These are phyloP conservation scores for Microtus oregoni DNA, from an alignment of 2,113 vertebrate genomes.

Conservation along the genomic window DNA sequence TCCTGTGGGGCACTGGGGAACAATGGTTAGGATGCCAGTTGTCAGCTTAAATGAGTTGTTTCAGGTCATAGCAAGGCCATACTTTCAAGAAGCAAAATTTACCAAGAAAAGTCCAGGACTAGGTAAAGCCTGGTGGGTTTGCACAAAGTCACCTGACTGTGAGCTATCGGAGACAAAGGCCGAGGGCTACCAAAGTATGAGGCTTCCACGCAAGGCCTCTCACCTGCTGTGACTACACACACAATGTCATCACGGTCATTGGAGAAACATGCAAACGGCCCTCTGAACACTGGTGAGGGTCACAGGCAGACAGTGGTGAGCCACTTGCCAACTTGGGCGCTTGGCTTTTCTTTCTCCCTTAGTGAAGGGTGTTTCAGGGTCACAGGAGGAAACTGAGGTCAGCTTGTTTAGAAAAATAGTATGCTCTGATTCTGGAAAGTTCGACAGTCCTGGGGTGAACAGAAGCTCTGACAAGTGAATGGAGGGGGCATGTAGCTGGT, in stretches of 20 bases:
- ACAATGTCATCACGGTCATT: neutral
- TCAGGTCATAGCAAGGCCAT: neutral
- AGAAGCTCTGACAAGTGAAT: neutral
- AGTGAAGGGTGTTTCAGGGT: neutral
- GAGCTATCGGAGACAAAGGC: neutral
- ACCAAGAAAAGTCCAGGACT: neutral
- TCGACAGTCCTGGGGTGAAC: neutral
- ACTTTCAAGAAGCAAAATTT: neutral
- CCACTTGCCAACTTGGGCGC: neutral
- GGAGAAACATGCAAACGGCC: neutral
- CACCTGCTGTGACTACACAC: too few relatives aligned
- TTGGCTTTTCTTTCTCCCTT: neutral
- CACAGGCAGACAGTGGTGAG: neutral
- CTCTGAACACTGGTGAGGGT: neutral
- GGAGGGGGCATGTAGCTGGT: neutral
- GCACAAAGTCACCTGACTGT: neutral
- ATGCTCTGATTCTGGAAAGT: neutral
- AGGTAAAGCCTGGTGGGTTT: neutral
- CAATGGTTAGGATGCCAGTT: neutral
- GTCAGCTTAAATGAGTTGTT: neutral
- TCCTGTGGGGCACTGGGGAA: neutral
- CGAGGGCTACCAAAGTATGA: neutral
- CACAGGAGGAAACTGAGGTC: neutral
- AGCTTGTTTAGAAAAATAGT: neutral
- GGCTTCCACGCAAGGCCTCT: neutral